Evolutionary conservation across 2,888 invertebrate genomes (phyloP).

Genomic region (Ennomos erosarius): DNA sequence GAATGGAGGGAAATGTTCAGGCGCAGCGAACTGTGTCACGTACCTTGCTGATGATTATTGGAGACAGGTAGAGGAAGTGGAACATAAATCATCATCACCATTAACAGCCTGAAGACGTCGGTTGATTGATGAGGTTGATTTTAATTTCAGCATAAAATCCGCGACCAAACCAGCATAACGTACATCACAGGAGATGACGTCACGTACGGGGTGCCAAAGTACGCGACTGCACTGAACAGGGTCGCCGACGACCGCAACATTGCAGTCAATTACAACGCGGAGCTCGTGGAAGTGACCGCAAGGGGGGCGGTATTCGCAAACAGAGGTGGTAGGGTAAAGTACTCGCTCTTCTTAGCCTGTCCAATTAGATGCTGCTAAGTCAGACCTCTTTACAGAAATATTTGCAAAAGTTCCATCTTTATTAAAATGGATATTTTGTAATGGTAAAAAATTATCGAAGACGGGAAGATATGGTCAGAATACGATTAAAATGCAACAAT

Average conservation of each 20-base stretch:
- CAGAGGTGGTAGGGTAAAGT: constrained; percentile 74
- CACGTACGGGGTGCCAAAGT: constrained; percentile 96
- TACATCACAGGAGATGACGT: constrained; percentile 93
- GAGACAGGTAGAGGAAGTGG: constrained; percentile 83
- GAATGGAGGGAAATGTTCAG: constrained; percentile 96
- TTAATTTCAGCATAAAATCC: constrained; percentile 85
- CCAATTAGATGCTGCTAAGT: too few species aligned
- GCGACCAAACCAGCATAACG: constrained; percentile 88
- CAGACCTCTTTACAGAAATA: too few species aligned
- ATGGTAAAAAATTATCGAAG: too few species aligned
- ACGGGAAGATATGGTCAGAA: too few species aligned
- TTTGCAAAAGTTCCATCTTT: too few species aligned
- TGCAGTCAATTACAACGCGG: constrained; percentile 88
- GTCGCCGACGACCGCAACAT: constrained; percentile 89
- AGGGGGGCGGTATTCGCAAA: constrained; percentile 92
- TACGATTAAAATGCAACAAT: too few species aligned
- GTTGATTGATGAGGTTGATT: neutral
- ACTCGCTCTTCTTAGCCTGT: too few species aligned
- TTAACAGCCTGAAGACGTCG: too few species aligned
- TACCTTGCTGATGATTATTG: constrained; percentile 95
- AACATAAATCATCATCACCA: too few species aligned
- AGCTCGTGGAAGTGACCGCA: constrained; percentile 90
- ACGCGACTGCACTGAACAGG: constrained; percentile 91
- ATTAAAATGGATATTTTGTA: too few species aligned
- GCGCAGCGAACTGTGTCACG: constrained; percentile 98